Conservation (phyloP, 2,888 invertebrate genomes). For the Rotaria magnacalcarata region DNA sequence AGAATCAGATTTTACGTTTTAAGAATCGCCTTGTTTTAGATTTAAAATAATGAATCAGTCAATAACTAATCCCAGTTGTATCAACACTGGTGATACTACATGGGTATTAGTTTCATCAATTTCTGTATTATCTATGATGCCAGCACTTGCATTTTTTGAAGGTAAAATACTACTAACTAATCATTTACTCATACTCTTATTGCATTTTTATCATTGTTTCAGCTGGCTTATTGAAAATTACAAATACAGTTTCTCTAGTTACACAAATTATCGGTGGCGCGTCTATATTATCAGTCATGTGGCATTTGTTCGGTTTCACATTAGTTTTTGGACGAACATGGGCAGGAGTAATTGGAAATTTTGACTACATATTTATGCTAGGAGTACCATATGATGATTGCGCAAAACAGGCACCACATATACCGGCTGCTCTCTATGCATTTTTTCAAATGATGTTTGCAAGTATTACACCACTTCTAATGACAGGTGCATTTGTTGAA, state of each 20-base stretch:
- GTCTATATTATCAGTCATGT: neutral
- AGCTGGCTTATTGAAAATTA: neutral
- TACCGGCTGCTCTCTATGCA: neutral
- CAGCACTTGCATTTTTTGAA: neutral
- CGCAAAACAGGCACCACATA: neutral
- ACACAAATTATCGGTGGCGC: neutral
- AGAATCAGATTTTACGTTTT: no score
- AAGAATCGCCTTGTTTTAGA: no score
- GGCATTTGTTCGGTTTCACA: slow-evolving; percentile 5
- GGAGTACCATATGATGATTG: neutral
- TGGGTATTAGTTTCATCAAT: slow-evolving; percentile 16
- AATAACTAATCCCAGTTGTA: neutral
- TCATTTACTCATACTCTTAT: neutral
- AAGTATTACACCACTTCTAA: neutral
- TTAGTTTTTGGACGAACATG: neutral
- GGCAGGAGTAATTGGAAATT: neutral
- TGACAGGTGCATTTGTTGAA: neutral
- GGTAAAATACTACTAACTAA: neutral
- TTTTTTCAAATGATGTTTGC: slow-evolving; percentile 21
- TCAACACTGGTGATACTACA: neutral
- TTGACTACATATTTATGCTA: neutral
- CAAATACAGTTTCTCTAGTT: neutral
- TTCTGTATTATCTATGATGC: neutral
- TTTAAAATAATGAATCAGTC: neutral
- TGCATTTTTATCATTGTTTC: neutral